Base-by-base conservation (phyloP, 2,113 vertebrate species). In the Microcebus griseorufus region DNA sequence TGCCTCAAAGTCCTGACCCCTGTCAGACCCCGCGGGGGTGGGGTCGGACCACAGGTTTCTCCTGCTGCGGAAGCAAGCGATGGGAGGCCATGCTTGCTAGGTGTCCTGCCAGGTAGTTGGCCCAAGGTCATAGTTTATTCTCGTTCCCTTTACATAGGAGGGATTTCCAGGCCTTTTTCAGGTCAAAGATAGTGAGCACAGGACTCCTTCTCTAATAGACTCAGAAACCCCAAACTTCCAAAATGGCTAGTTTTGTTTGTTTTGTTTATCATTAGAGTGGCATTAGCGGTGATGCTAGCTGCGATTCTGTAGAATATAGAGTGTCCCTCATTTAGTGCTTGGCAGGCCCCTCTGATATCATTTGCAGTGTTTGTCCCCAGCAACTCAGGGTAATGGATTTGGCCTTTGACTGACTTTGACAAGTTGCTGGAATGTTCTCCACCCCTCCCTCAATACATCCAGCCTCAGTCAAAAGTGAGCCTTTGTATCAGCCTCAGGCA, bases 391-490 rank as follows among this genome's bases (percentile, higher is more conserved):
- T 95, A 93, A 64, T 97, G 39, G 42, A 82, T 76, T 95, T 3
- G 60, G 78, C 75, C 90, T 96, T 96, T 93, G 83, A 97, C 73
- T 95, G 69, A 94, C 88, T 96, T 94, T 94, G 90, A 67, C 67
- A 94, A 88, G 78, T 87, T 2, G 34, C 34, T 45, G 60, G 90
- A 73, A 89, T 93, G 80, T 84, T 83, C 48, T 82, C n/a, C 12
- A 72, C 42, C 37, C 27, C 20, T 86, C 48, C 18, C 16, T 9
- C 27, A 82, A 25, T 88, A 75, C 6, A 3, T 75, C 67, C 29
- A 85, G 84, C 39, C 72, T 78, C 23, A 94, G 55, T 51, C 62
- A 93, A 78, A 95, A 86, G 60, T 79, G 76, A 51, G 25, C 42
- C 3, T 13, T 81, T 42, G 17, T 25, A 8, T 80, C 65, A 94